Percentiles rank a stretch among this genome's conserved stretches.
phyloP scores from a whole-genome alignment of 2,113 vertebrate species.

The Oriolus oriolus region DNA sequence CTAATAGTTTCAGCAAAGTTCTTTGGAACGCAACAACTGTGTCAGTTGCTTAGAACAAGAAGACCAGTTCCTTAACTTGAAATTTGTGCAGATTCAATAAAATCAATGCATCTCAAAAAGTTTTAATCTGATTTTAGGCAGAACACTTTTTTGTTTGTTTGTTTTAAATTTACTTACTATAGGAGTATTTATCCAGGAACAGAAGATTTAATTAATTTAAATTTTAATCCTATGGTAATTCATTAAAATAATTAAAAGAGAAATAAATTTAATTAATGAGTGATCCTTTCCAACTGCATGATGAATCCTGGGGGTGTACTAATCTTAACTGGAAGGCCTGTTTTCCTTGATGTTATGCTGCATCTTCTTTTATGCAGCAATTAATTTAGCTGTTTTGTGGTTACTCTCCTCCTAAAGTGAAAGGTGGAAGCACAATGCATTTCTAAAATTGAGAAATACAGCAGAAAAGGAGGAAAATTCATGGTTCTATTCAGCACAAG shows the following conservation, averaged over 20 bases:
- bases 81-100: background rate
- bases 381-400: background rate
- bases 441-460: background rate
- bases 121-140: background rate
- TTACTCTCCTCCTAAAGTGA: background rate
- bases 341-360: background rate
- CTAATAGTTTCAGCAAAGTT: background rate
- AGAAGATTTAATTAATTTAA: background rate
- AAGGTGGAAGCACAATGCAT: background rate
- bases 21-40: background rate
- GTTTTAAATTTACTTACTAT: background rate
- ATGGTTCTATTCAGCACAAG: background rate
- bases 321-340: background rate
- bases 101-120: background rate
- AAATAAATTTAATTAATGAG: background rate
- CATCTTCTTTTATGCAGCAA: background rate
- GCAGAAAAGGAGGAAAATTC: background rate
- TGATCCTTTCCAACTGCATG: background rate
- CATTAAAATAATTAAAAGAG: background rate
- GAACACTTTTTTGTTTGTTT: background rate
- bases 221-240: background rate
- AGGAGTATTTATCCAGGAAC: background rate
- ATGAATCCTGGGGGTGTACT: background rate
- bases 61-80: background rate
- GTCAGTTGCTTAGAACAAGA: background rate